phyloP scores from a whole-genome alignment of 2,113 vertebrate species.

The Rhea americana region DNA sequence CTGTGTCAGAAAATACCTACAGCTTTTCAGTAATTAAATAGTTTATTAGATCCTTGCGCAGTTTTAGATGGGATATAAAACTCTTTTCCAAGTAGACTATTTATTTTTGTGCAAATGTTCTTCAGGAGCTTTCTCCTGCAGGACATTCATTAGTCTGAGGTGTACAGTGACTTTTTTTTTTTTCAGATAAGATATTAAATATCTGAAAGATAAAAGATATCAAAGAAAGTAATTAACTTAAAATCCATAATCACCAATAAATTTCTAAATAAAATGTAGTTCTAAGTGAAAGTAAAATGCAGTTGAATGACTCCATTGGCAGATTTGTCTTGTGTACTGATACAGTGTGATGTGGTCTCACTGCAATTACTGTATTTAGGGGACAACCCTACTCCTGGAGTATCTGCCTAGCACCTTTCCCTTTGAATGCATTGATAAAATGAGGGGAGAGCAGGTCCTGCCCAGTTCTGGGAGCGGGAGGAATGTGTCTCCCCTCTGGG shows the following conservation, averaged over 20 bases:
- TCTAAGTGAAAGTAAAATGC: background rate
- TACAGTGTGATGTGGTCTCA: accelerated
- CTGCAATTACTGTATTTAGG: background rate
- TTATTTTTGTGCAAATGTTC: background rate
- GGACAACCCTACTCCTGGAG: background rate
- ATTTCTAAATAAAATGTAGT: background rate
- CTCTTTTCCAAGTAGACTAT: background rate
- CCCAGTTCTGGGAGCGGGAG: background rate
- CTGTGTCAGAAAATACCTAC: background rate
- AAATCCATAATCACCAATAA: background rate
- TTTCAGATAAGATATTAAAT: background rate
- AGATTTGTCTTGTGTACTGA: background rate
- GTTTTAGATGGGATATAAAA: background rate
- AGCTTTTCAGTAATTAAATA: background rate
- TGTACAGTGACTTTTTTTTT: background rate
- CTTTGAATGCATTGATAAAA: background rate
- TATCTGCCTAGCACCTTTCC: background rate
- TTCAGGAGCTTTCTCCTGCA: background rate
- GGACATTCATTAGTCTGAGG: background rate
- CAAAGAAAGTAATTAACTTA: background rate
- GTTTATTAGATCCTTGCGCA: background rate
- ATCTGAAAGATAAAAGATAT: background rate
- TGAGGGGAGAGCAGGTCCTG: background rate
- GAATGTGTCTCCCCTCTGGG: background rate
- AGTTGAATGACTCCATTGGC: background rate